phyloP scores from a whole-genome alignment of 2,113 vertebrate genomes.

The Tapirus terrestris region DNA sequence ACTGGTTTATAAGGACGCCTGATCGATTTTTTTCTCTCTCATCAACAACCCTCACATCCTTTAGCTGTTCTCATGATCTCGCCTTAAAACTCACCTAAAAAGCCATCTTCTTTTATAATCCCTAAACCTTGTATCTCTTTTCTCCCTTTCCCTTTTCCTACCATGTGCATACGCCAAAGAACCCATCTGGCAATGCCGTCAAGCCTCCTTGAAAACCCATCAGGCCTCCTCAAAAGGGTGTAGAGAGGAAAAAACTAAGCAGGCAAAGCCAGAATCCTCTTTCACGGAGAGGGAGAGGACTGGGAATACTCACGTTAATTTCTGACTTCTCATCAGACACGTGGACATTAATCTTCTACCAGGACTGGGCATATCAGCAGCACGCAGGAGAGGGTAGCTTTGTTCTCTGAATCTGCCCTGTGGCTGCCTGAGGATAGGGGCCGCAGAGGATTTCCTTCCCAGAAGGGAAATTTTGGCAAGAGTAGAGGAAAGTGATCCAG shows the following conservation, averaged over 20 bases:
- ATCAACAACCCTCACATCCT: not conserved
- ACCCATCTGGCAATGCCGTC: not conserved
- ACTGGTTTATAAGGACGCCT: not conserved
- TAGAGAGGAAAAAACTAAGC: not conserved
- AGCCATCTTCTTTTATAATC: not conserved
- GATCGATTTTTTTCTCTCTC: not conserved
- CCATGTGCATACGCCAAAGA: not conserved
- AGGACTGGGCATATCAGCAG: not conserved
- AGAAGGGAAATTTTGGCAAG: constrained; percentile 56
- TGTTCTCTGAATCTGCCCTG: not conserved
- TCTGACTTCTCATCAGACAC: not conserved
- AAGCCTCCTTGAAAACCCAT: too few species aligned
- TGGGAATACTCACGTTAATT: not conserved
- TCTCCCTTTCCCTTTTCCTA: not conserved
- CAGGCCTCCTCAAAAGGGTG: not conserved
- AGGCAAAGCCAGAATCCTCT: not conserved
- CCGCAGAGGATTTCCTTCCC: not conserved
- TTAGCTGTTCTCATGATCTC: not conserved
- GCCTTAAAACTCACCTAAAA: not conserved
- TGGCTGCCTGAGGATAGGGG: not conserved
- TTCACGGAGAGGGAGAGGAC: not conserved
- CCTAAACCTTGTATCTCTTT: not conserved
- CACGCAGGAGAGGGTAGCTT: not conserved
- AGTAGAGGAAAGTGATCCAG: not conserved
- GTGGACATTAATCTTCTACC: not conserved